Evolutionary conservation across 2,888 invertebrate species (phyloP), one percentile per base, ranked within the genome.

Genomic region (Caenorhabditis doughertyi): DNA sequence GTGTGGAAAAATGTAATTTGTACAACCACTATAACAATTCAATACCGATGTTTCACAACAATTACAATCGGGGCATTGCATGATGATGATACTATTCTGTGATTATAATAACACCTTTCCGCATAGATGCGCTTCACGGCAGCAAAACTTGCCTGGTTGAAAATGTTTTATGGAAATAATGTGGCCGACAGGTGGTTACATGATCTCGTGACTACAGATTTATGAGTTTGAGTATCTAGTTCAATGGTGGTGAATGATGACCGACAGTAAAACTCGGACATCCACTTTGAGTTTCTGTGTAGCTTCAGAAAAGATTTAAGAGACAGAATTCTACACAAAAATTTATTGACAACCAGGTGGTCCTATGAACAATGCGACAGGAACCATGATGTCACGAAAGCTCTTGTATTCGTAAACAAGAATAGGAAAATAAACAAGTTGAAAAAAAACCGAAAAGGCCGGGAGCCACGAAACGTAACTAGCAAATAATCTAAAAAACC

Each of bases 51-150:
- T 65, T 65, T 65, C 65, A 65, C 65, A 65, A 65, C 65, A 65
- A 65, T 65, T 49, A 51, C 65, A 51, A 35, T 65, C 35, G 65
- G 21, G 65, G 39, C 53, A 53, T 53, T 21, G 49, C 49, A 49
- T 49, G 35, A 67, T 67, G 67, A 68, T 68, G 68, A 58, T 60
- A 71, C 58, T 58, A 60, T 71, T 71, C 29, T 56, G 47, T 56
- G 64, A 64, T 65, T 71, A 71, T 71, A 71, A 71, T 71, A 71
- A 60, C 71, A 71, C 58, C 71, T 71, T 71, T 58, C 60, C 71
- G 71, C 71, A 71, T 58, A 60, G 39, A 49, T 56, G 71, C 71
- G 71, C 60, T 58, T 71, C 55, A 56, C 47, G 55, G 39, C 55
- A 44, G 29, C 70, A 56, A 56, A 68, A 68, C 68, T 68, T 55